These are phyloP conservation scores for Lampris megalopsis DNA, from an alignment of 2,113 vertebrate species.

Conservation along the genomic window DNA sequence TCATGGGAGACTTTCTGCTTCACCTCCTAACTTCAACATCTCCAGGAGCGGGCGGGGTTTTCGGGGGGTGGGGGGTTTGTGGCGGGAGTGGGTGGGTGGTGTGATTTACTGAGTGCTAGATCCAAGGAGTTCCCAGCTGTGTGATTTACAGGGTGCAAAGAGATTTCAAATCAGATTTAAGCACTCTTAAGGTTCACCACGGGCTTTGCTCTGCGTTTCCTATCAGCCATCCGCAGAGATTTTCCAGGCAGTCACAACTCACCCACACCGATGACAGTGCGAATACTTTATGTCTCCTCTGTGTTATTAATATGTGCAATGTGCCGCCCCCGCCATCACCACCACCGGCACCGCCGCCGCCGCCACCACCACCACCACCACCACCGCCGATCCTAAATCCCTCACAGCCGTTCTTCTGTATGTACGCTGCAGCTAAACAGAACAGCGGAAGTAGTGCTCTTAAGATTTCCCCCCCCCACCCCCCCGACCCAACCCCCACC, in stretches of 20 bases:
- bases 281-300: constrained; percentile 20
- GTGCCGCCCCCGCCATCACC: no score
- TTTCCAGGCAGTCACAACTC: constrained; percentile 9
- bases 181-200: constrained; percentile 36
- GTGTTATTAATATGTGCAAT: constrained; percentile 31
- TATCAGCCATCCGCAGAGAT: constrained; percentile 34
- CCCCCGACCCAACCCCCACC: constrained; percentile 30
- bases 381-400: constrained; percentile 26
- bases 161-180: constrained; percentile 39
- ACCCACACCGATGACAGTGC: constrained; percentile 33
- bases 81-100: not conserved
- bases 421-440: constrained; percentile 52
- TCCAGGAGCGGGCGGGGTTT: not conserved
- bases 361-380: no score
- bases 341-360: no score
- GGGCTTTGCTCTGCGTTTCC: constrained; percentile 28
- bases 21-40: constrained; percentile 50
- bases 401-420: constrained; percentile 31
- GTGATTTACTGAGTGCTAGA: constrained; percentile 56
- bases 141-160: constrained; percentile 55
- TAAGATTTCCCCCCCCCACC: constrained; percentile 43
- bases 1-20: constrained; percentile 45
- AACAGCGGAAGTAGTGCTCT: constrained; percentile 40
- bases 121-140: constrained; percentile 19
- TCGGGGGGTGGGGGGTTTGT: no score